Base-by-base conservation (phyloP, 2,797 vertebrate species). In the Lepidocolaptes lacrymiger region DNA sequence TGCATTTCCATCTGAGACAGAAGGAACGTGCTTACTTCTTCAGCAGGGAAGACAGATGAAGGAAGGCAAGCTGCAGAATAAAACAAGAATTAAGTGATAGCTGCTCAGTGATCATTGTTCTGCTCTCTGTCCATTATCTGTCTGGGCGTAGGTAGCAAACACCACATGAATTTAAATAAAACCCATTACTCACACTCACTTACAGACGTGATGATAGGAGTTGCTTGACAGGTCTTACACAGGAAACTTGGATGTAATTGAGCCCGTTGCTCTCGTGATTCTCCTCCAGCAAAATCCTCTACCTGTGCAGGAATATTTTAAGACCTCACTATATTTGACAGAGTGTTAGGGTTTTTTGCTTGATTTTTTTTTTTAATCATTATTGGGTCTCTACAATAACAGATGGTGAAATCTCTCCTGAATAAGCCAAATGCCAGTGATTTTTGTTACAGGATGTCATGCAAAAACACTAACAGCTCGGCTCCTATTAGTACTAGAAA, bases 91-190 rank as follows among this genome's bases (percentile, higher is more conserved):
- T 91, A 93, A 92, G 81, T 88, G 88, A 89, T 78, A 72, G 79
- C 63, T 34, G 52, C 69, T 96, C 72, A 73, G 89, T 95, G 94
- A 95, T 95, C 64, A 91, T 90, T 90, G 89, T 92, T 95, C 95
- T 96, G 77, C 91, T 93, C 24, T 95, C 85, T 95, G 91, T 93
- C 85, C 93, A 48, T 96, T 94, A 84, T 96, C 93, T 95, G 62
- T 94, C 91, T 96, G 71, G 59, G 71, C 67, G 81, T 63, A 96
- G 85, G 93, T 61, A 95, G 83, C 86, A 92, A 97, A 89, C 94
- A 79, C 67, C 81, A 91, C 76, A 81, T 37, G 78, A 94, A 95
- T 97, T 97, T 97, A 95, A 96, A 96, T 91, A 97, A 96, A 97
- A 74, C 59, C 63, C 68, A 81, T 84, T 95, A 88, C 81, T 97